phyloP scores from a whole-genome alignment of 2,797 vertebrate genomes.

The Lateolabrax maculatus region DNA sequence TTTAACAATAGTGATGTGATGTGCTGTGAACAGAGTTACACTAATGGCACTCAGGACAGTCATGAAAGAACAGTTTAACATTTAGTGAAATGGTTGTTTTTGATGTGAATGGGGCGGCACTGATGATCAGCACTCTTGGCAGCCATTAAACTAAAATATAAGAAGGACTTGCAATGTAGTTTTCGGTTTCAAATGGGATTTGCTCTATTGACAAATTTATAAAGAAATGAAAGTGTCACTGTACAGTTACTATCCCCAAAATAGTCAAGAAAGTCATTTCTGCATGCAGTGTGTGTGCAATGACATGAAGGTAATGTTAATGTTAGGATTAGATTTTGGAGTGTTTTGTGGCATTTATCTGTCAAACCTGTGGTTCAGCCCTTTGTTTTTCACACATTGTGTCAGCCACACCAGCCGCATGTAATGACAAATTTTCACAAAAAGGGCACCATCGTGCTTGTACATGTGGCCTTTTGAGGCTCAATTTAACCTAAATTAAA shows the following conservation, averaged over 20 bases:
- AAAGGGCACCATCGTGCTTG: not conserved
- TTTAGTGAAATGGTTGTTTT: constrained; percentile 27
- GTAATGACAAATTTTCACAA: constrained; percentile 5
- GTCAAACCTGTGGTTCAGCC: constrained; percentile 10
- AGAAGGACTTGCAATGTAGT: not conserved
- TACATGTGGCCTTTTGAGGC: constrained; percentile 5
- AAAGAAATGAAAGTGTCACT: constrained; percentile 7
- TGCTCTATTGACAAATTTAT: constrained; percentile 8
- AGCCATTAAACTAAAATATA: constrained; percentile 1
- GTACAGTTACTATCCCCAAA: not conserved
- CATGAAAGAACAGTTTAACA: not conserved
- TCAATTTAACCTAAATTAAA: constrained; percentile 18
- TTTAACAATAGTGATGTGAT: constrained; percentile 8
- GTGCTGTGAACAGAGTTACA: too few species aligned
- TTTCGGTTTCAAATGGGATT: constrained; percentile 2
- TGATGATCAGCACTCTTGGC: constrained; percentile 1
- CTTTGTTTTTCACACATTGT: constrained; percentile 5
- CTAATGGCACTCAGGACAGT: not conserved
- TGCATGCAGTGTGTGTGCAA: not conserved
- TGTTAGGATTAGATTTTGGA: not conserved
- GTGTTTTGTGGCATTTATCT: not conserved
- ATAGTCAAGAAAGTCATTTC: not conserved
- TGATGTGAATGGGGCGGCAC: constrained; percentile 11
- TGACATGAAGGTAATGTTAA: not conserved
- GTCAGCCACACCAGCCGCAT: not conserved